Conservation (phyloP, 53 echinoderm and acorn worm species). For the Zoroaster sp. region DNA sequence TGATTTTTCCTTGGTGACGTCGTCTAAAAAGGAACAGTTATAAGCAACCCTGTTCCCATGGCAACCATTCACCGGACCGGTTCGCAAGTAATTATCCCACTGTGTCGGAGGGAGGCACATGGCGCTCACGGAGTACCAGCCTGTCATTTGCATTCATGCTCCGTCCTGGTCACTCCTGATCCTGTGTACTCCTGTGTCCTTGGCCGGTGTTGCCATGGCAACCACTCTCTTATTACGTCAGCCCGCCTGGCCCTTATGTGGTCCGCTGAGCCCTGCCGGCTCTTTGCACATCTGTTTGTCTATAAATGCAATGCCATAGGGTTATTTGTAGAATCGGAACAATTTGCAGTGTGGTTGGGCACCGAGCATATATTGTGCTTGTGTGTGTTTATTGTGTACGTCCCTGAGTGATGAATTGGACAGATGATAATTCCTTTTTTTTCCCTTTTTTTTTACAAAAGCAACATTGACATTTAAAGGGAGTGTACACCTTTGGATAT, state of each 20-base stretch:
- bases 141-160: not conserved
- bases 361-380: not conserved
- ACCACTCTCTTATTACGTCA: conserved; percentile 26
- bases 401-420: not conserved
- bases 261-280: not conserved
- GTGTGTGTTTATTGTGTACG: not conserved
- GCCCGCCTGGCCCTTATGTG: not conserved
- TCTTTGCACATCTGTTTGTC: not conserved
- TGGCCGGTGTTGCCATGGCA: conserved; percentile 6
- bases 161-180: not conserved
- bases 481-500: not conserved
- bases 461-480: too few species aligned
- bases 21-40: not conserved
- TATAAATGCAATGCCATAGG: not conserved
- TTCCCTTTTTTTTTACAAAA: not conserved
- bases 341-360: not conserved
- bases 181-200: conserved; percentile 21
- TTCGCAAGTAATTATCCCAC: not conserved
- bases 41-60: conserved; percentile 3
- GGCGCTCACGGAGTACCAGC: too few species aligned
- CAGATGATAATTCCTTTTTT: not conserved
- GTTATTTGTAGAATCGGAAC: conserved; percentile 11
- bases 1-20: not conserved
- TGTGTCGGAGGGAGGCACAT: not conserved
- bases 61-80: not conserved